Evolutionary conservation across 2,888 invertebrate genomes (phyloP), one percentile per base, ranked within the genome.

Genomic region (Philereme vetulata): DNA sequence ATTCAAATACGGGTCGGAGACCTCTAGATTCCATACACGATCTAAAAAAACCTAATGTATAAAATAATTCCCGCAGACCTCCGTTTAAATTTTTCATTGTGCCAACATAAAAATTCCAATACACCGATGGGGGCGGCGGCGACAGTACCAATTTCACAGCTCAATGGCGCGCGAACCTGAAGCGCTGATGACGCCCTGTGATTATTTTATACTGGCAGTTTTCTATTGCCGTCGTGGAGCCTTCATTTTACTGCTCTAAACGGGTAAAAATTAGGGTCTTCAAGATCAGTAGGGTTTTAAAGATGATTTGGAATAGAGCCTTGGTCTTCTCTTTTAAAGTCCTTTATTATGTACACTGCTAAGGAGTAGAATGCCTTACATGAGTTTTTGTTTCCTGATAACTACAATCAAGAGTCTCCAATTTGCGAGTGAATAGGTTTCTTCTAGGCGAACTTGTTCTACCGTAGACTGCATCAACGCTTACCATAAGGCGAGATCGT

Each of bases 101-200:
- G 66, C 71, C 74, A 75, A 70, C 71, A 74, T 75, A 74, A 75
- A 78, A 79, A 77, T 66, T 71, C 71, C 68, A 66, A 71, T 56
- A 64, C 54, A 67, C 64, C 71, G 72, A 72, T 70, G 68, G 66
- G 68, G 69, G 52, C 66, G 63, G 65, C 59, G 70, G 61, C 47
- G 64, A 69, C 68, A 67, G 51, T 60, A 75, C 68, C 79, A 84
- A 84, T 84, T 84, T 84, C 70, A 76, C 84, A 68, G 76, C 58
- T 68, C 83, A 81, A 51, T 77, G 82, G 72, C 64, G 72, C 81
- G 82, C 67, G 75, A 75, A 66, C 71, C 21, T 73, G 68, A 73
- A 76, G 61, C 72, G 69, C 67, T 72, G 75, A 77, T 75, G 76
- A 75, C 71, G 73, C 64, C 64, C 68, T 64, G 58, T 74, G 74